Evolutionary conservation across 2,888 invertebrate genomes (phyloP).

Genomic region (Alsophila aescularia): DNA sequence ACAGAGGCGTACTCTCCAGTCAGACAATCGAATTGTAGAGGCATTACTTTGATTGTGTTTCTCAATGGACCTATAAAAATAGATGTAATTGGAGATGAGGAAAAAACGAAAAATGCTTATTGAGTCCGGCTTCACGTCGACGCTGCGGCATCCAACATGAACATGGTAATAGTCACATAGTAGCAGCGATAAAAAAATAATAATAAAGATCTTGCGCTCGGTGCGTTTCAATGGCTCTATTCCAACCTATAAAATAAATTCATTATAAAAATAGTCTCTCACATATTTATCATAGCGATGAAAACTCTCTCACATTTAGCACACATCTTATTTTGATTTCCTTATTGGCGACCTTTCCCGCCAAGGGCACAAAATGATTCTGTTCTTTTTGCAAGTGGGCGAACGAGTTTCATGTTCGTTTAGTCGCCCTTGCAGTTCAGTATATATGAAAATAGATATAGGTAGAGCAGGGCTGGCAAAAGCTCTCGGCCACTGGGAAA

Average conservation of each 20-base stretch:
- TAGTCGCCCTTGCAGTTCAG: constrained; percentile 67
- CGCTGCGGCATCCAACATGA: constrained; percentile 31
- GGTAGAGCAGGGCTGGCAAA: constrained; percentile 68
- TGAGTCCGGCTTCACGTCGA: constrained; percentile 50
- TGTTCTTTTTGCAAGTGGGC: constrained; percentile 50
- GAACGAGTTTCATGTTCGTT: constrained; percentile 64
- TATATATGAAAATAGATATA: constrained; percentile 48
- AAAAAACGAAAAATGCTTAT: constrained; percentile 68
- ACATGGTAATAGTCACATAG: constrained; percentile 6
- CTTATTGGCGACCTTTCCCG: constrained; percentile 18
- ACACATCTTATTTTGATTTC: neutral
- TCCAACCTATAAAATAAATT: neutral
- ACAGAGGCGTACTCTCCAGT: constrained; percentile 52
- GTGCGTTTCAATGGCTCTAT: neutral
- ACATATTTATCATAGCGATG: too few relatives aligned
- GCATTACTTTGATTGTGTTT: constrained; percentile 66
- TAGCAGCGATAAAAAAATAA: neutral
- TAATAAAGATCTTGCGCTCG: neutral
- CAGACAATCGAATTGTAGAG: constrained; percentile 65
- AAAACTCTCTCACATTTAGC: neutral
- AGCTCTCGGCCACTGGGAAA: constrained; percentile 70
- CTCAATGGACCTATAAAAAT: constrained; percentile 72
- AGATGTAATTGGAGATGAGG: constrained; percentile 70
- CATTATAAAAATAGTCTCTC: too few relatives aligned
- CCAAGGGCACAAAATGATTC: constrained; percentile 17